phyloP scores from a whole-genome alignment of 2,888 invertebrate genomes.

The Mythimna lalbum region DNA sequence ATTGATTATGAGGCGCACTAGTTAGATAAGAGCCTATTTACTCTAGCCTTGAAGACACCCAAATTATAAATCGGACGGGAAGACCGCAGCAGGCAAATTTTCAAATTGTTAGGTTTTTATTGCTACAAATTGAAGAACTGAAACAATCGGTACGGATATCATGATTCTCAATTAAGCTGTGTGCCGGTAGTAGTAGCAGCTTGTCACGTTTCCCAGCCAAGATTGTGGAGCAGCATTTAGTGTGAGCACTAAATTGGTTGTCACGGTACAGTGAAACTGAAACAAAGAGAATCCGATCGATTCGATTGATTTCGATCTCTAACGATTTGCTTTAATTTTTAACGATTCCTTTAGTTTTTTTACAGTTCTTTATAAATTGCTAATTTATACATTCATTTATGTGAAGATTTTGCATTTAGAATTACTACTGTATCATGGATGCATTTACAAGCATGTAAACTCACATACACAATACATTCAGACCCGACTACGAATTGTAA shows the following conservation, averaged over 20 bases:
- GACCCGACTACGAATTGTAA: too few relatives aligned
- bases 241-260: background rate
- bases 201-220: conserved; percentile 6
- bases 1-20: too few relatives aligned
- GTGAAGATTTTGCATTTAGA: too few relatives aligned
- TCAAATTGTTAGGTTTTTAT: background rate
- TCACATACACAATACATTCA: too few relatives aligned
- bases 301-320: background rate
- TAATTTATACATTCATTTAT: too few relatives aligned
- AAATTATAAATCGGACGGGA: too few relatives aligned
- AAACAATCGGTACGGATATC: background rate
- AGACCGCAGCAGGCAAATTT: too few relatives aligned
- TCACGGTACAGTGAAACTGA: background rate
- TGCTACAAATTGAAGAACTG: background rate
- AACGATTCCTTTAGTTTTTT: background rate
- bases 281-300: background rate
- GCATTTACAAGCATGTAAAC: too few relatives aligned
- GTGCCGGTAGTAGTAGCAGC: conserved; percentile 27
- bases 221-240: background rate
- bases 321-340: background rate
- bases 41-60: too few relatives aligned
- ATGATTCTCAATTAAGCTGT: conserved; percentile 22
- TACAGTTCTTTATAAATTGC: background rate
- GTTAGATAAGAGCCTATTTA: too few relatives aligned
- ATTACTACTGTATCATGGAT: too few relatives aligned